These are phyloP conservation scores for Eremobia ochroleuca DNA, from an alignment of 2,888 invertebrate species.

Conservation along the genomic window DNA sequence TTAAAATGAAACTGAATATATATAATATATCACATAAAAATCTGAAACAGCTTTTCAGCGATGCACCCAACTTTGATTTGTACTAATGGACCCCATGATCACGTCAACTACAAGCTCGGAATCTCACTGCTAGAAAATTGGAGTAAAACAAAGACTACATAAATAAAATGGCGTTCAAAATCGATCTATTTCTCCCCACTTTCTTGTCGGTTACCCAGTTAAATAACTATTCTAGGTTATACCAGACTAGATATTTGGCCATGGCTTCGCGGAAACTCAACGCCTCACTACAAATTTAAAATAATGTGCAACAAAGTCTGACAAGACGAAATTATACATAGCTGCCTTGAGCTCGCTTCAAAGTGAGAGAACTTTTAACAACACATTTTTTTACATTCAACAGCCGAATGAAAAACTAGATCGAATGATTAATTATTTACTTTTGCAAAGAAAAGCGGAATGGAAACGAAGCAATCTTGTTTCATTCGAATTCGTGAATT, in stretches of 20 bases:
- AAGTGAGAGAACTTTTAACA: slow-evolving; percentile 29
- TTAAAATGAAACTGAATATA: not conserved
- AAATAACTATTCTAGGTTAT: slow-evolving; percentile 31
- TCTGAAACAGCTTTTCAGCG: not conserved
- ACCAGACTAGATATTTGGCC: slow-evolving; percentile 28
- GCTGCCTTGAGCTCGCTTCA: slow-evolving; percentile 37
- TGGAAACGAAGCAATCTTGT: slow-evolving; percentile 5
- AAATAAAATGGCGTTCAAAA: slow-evolving; percentile 1
- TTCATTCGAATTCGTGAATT: slow-evolving; percentile 9
- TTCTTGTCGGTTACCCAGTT: not conserved
- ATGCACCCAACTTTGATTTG: not conserved
- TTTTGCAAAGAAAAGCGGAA: slow-evolving; percentile 27
- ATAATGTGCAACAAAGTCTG: slow-evolving; percentile 51
- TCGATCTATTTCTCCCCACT: slow-evolving; percentile 2
- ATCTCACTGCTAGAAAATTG: slow-evolving; percentile 8
- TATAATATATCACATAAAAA: not conserved
- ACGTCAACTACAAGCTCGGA: slow-evolving; percentile 6
- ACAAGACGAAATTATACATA: slow-evolving; percentile 16
- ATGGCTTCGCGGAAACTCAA: slow-evolving; percentile 31
- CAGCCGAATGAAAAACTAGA: slow-evolving; percentile 28
- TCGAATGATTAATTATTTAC: slow-evolving; percentile 44
- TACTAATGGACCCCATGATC: not conserved
- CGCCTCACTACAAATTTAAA: slow-evolving; percentile 28
- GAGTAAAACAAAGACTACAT: not conserved
- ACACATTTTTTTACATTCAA: slow-evolving; percentile 36